These are phyloP conservation scores for Sipha maydis DNA, from an alignment of 2,888 invertebrate genomes.

Conservation along the genomic window DNA sequence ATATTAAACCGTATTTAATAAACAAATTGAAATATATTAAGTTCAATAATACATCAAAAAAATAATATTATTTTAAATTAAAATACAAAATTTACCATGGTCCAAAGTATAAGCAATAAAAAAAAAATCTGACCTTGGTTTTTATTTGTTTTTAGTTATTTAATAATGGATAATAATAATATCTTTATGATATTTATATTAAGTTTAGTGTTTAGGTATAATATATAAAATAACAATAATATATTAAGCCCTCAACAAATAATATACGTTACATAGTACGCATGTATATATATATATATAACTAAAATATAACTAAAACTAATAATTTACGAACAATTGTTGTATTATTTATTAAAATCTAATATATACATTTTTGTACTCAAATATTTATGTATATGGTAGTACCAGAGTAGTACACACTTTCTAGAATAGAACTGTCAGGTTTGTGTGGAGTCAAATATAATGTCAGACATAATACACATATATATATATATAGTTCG, in stretches of 20 bases:
- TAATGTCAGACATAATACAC: slow-evolving; percentile 37
- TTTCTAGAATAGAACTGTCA: slow-evolving; percentile 47
- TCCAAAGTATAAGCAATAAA: not conserved
- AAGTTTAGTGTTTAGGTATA: not conserved
- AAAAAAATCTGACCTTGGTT: not conserved
- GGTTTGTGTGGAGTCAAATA: slow-evolving; percentile 14
- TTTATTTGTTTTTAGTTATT: not conserved
- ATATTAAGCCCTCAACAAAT: not conserved
- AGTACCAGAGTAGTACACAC: not conserved
- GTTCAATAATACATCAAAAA: no score
- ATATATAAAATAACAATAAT: no score
- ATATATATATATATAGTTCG: not conserved
- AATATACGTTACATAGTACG: not conserved
- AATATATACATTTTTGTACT: no score
- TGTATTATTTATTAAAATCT: not conserved
- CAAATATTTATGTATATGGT: not conserved
- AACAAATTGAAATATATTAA: no score
- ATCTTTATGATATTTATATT: not conserved
- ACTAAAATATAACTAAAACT: not conserved
- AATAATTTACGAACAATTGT: not conserved
- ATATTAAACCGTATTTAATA: no score
- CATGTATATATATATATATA: no score
- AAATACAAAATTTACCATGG: not conserved
- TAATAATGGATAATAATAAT: not conserved
- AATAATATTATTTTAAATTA: no score